Percentiles rank a stretch among this genome's conserved stretches.
These are phyloP conservation scores for Gymnocypris eckloni DNA, from an alignment of 2,797 vertebrate species.

Conservation along the genomic window DNA sequence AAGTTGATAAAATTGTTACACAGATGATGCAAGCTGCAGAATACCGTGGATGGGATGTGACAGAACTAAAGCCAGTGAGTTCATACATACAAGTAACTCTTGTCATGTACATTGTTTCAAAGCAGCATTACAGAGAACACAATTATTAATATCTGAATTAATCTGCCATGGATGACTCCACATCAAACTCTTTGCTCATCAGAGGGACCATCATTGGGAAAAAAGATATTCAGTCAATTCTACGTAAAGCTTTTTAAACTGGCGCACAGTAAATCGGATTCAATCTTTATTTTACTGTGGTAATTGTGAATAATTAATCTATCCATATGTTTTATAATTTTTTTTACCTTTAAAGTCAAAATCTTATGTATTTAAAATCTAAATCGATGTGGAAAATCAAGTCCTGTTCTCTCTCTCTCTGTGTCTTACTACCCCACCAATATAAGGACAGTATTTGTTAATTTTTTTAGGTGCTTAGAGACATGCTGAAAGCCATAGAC, in stretches of 20 bases:
- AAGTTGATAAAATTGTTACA: constrained; percentile 90
- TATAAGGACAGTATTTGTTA: neutral
- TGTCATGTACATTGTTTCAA: neutral
- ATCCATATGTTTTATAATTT: neutral
- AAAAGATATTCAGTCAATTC: neutral
- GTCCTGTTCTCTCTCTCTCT: no score
- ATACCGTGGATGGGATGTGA: constrained; percentile 92
- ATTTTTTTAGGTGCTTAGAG: constrained; percentile 83
- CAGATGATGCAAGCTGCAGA: constrained; percentile 94
- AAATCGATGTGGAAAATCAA: neutral
- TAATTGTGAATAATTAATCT: neutral
- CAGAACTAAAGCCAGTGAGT: constrained; percentile 87
- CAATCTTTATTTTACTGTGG: neutral
- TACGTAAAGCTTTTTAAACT: neutral
- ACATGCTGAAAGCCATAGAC: constrained; percentile 93
- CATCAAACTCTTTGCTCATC: neutral
- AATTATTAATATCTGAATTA: neutral
- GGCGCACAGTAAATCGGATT: neutral
- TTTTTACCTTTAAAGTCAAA: neutral
- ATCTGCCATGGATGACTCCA: neutral
- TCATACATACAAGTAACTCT: neutral
- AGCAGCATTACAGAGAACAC: neutral
- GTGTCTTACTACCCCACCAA: neutral
- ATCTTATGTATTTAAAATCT: neutral
- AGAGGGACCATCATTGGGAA: neutral